These are phyloP conservation scores for Stenolophus ochropezus DNA, from an alignment of 2,888 invertebrate genomes.

Conservation along the genomic window DNA sequence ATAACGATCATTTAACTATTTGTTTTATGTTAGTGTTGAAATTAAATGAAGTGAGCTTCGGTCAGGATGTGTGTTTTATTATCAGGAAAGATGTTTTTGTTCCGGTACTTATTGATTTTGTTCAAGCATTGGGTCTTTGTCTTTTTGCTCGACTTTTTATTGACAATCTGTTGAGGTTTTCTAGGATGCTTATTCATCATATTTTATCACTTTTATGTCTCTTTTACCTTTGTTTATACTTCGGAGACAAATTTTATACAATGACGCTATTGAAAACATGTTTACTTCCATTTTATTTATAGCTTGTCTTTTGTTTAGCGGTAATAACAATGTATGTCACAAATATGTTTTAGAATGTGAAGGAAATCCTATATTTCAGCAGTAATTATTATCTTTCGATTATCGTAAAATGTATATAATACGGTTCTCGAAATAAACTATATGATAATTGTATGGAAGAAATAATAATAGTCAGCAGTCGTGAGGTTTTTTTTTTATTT, in stretches of 20 bases:
- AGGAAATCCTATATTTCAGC: too few relatives aligned
- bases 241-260: neutral
- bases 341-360: too few relatives aligned
- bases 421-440: too few relatives aligned
- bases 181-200: conserved; percentile 1
- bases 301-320: neutral
- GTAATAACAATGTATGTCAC: neutral
- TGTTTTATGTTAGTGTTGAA: neutral
- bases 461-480: too few relatives aligned
- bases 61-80: neutral
- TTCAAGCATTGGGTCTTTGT: neutral
- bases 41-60: neutral
- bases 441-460: too few relatives aligned
- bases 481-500: too few relatives aligned
- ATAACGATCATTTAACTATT: neutral
- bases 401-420: too few relatives aligned
- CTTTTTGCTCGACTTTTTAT: neutral
- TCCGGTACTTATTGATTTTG: conserved; percentile 12
- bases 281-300: neutral
- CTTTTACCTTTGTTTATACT: neutral
- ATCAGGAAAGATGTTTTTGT: conserved; percentile 1
- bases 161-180: conserved; percentile 7
- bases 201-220: neutral
- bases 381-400: too few relatives aligned
- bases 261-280: neutral